A percentile compares a stretch with the other conserved stretches of the same genome.
phyloP scores from a whole-genome alignment of 1,140 invertebrate species.

The Sesamia nonagrioides region DNA sequence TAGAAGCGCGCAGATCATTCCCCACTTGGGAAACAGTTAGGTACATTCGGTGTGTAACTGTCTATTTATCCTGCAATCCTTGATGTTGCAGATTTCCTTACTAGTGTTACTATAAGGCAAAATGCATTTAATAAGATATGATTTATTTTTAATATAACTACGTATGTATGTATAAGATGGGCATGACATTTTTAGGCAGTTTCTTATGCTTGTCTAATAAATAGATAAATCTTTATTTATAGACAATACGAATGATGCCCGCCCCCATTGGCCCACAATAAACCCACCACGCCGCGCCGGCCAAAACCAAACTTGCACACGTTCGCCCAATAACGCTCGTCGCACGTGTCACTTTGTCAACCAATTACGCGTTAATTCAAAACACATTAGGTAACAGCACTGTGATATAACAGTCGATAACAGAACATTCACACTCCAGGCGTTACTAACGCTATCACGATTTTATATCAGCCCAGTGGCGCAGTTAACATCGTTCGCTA shows the following conservation, averaged over 20 bases:
- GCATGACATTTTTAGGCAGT: too few relatives aligned
- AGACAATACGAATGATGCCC: background rate
- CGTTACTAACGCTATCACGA: conserved; percentile 54
- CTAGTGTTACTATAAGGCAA: background rate
- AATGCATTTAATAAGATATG: too few relatives aligned
- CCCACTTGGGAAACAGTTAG: conserved; percentile 78
- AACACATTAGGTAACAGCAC: conserved; percentile 62
- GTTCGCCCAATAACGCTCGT: background rate
- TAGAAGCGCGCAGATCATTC: conserved; percentile 78
- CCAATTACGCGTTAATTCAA: conserved; percentile 65
- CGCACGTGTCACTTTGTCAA: conserved; percentile 57
- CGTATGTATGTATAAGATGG: background rate
- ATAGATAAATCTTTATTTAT: too few relatives aligned
- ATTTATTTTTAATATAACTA: background rate
- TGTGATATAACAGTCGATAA: conserved; percentile 58
- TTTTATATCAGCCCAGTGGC: conserved; percentile 39
- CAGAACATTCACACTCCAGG: conserved; percentile 50
- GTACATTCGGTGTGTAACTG: conserved; percentile 63
- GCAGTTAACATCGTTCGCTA: conserved; percentile 24
- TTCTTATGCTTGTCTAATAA: too few relatives aligned
- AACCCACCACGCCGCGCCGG: background rate
- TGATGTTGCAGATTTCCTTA: background rate
- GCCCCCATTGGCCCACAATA: background rate
- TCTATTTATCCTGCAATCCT: background rate
- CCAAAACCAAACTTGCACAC: background rate